phyloP scores from a whole-genome alignment of 2,113 vertebrate species.

The Pituophis catenifer region DNA sequence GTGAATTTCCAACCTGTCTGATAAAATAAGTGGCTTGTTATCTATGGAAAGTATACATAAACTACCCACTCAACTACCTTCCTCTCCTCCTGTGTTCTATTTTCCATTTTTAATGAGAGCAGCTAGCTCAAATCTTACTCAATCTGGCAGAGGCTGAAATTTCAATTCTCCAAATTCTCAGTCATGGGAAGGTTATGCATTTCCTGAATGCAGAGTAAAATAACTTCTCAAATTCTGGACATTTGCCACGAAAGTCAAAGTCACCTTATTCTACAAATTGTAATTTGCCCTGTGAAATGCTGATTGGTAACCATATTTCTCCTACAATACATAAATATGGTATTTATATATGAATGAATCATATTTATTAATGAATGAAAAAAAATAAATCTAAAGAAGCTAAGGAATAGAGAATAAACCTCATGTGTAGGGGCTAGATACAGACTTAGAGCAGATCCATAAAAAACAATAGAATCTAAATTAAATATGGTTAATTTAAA shows the following conservation, averaged over 20 bases:
- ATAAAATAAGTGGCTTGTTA: background rate
- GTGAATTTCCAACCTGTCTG: constrained; percentile 30
- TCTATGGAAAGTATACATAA: background rate
- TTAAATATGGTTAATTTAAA: background rate
- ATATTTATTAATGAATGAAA: constrained; percentile 16
- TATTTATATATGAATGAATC: background rate
- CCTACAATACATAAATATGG: background rate
- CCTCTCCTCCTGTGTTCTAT: background rate
- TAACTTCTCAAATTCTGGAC: background rate
- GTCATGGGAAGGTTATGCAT: background rate
- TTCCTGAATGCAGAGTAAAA: background rate
- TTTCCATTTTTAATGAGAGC: constrained; percentile 4
- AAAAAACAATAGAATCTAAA: background rate
- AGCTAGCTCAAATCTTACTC: background rate
- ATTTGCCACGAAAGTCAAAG: background rate
- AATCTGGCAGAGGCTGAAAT: background rate
- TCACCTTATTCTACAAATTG: constrained; percentile 10
- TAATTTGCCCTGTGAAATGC: background rate
- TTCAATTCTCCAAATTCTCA: background rate
- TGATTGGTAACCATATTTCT: constrained; percentile 6
- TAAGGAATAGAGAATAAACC: constrained; percentile 51
- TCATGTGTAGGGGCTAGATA: background rate
- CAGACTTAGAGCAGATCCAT: background rate
- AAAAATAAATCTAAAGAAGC: background rate
- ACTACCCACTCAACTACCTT: background rate